These are phyloP conservation scores for Nothobranchius furzeri DNA, from an alignment of 2,113 vertebrate genomes.

Conservation along the genomic window DNA sequence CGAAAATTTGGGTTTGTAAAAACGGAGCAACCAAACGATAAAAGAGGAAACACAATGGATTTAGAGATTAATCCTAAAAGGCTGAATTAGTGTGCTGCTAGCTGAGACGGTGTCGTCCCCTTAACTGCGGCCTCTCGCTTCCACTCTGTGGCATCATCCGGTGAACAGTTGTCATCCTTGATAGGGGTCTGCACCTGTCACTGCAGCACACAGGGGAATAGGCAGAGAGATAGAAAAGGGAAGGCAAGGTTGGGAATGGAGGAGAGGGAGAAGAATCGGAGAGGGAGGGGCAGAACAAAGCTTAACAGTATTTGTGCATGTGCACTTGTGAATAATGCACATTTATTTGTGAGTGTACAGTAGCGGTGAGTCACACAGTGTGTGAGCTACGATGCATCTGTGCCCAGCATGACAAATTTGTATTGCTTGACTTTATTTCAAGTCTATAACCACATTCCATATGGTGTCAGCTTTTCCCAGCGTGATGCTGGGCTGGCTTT, in stretches of 20 bases:
- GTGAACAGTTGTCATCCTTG: constrained; percentile 72
- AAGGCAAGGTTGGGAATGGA: neutral
- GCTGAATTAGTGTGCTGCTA: neutral
- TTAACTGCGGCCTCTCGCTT: constrained; percentile 50
- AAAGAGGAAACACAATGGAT: neutral
- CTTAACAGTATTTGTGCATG: constrained; percentile 22
- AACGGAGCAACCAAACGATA: too few relatives aligned
- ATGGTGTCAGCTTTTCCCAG: constrained; percentile 61
- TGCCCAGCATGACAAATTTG: constrained; percentile 70
- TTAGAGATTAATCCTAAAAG: too few relatives aligned
- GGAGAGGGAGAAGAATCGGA: neutral
- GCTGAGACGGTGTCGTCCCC: constrained; percentile 49
- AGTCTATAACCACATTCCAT: constrained; percentile 68
- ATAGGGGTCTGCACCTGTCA: constrained; percentile 64
- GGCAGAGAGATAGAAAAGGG: neutral
- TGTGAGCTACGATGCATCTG: constrained; percentile 75
- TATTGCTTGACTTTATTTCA: constrained; percentile 67
- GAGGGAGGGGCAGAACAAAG: constrained; percentile 10
- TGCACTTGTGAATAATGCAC: constrained; percentile 11
- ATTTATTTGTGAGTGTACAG: constrained; percentile 48
- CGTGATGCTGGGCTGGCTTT: constrained; percentile 10
- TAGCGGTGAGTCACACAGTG: constrained; percentile 73
- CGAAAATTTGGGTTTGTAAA: too few relatives aligned
- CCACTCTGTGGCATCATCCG: constrained; percentile 57
- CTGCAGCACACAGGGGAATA: constrained; percentile 33